Conservation (phyloP, 1,140 invertebrate species). For the Tetramorium simillimum region DNA sequence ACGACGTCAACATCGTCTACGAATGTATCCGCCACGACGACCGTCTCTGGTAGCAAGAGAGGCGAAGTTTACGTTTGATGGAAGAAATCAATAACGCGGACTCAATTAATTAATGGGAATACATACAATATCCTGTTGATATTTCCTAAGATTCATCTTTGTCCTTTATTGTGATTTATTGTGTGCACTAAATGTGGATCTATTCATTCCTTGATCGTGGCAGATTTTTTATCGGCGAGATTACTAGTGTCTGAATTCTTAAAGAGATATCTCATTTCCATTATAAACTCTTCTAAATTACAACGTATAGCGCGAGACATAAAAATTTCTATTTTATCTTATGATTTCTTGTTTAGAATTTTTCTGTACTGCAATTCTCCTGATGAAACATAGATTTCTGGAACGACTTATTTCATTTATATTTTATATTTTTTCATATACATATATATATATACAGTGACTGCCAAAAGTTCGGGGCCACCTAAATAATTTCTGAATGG, state of each 20-base stretch:
- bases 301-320: not conserved
- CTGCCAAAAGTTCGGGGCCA: too few relatives aligned
- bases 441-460: not conserved
- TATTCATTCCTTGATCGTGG: not conserved
- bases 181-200: not conserved
- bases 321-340: not conserved
- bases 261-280: not conserved
- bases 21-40: slow-evolving; percentile 19
- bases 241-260: not conserved
- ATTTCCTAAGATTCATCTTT: slow-evolving; percentile 42
- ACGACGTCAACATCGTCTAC: slow-evolving; percentile 35
- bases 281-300: not conserved
- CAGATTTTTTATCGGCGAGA: not conserved
- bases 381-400: not conserved
- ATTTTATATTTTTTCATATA: not conserved
- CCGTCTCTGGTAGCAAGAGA: slow-evolving; percentile 78
- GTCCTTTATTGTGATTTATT: slow-evolving; percentile 54
- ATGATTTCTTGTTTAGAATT: not conserved
- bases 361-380: not conserved
- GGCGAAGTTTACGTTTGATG: slow-evolving; percentile 85
- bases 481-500: too few relatives aligned
- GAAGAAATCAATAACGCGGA: not conserved
- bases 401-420: not conserved
- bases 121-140: not conserved
- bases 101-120: slow-evolving; percentile 1